Evolutionary conservation across 2,113 vertebrate genomes (phyloP).

Genomic region (Lontra canadensis): DNA sequence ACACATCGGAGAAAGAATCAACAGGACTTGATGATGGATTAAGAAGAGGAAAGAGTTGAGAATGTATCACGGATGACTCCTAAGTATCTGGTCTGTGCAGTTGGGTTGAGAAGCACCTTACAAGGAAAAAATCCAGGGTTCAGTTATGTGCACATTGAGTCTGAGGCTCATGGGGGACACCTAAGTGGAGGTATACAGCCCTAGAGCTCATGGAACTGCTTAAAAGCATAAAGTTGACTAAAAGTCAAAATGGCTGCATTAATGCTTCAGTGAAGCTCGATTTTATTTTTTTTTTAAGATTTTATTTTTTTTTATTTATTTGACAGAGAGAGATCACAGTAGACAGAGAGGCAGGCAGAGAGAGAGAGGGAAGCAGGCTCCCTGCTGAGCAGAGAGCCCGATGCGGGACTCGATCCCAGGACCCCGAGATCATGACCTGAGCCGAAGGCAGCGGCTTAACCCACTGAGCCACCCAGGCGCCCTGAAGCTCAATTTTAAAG

Average conservation of each 20-base stretch:
- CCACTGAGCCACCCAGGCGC: no score
- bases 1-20: not conserved
- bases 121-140: not conserved
- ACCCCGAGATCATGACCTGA: no score
- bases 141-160: not conserved
- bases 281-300: no score
- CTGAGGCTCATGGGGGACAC: not conserved
- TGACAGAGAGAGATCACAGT: no score
- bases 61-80: not conserved
- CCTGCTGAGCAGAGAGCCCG: no score
- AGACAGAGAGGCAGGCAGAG: no score
- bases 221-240: not conserved
- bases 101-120: not conserved
- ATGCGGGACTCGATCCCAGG: no score
- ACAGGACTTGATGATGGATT: not conserved
- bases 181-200: not conserved
- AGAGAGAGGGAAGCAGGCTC: no score
- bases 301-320: no score
- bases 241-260: not conserved
- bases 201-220: not conserved
- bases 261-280: not conserved
- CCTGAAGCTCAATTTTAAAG: no score
- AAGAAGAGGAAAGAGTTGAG: not conserved
- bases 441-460: no score
- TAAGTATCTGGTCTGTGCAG: not conserved